Percentiles rank a stretch among this genome's conserved stretches.
phyloP scores from a whole-genome alignment of 2,888 invertebrate species.

The Rugalucina vietnamica region DNA sequence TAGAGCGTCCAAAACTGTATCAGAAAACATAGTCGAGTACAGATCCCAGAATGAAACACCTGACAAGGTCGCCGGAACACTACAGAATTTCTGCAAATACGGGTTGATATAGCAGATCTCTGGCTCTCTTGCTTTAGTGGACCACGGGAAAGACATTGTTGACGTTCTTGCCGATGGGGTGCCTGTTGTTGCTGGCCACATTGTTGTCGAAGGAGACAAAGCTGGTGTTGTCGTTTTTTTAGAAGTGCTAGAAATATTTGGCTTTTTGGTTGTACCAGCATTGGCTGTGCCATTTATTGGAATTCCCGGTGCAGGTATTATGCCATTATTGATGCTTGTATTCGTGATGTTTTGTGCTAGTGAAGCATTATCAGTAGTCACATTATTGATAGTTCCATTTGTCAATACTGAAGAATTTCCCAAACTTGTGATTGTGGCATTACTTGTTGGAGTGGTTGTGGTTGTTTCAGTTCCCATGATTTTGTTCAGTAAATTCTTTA shows the following conservation, averaged over 20 bases:
- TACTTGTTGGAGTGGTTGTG: neutral
- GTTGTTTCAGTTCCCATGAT: neutral
- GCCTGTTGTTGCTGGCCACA: neutral
- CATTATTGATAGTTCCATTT: neutral
- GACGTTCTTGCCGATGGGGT: neutral
- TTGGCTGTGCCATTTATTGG: too few relatives aligned
- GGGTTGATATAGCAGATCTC: conserved; percentile 6
- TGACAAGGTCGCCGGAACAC: conserved; percentile 44
- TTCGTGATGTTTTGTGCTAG: too few relatives aligned
- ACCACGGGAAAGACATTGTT: neutral
- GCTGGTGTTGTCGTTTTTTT: neutral
- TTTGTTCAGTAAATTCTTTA: neutral
- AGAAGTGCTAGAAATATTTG: neutral
- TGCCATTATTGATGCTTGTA: too few relatives aligned
- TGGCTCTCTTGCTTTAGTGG: neutral
- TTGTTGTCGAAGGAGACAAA: neutral
- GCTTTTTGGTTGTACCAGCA: too few relatives aligned
- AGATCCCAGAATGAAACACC: conserved; percentile 65
- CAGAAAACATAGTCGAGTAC: conserved; percentile 61
- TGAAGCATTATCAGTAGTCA: too few relatives aligned
- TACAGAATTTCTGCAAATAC: conserved; percentile 46
- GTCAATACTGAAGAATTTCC: neutral
- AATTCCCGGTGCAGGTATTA: too few relatives aligned
- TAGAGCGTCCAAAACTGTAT: conserved; percentile 58
- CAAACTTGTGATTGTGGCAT: neutral